phyloP scores from a whole-genome alignment of 2,888 invertebrate genomes.

The Tanypteryx hageni region DNA sequence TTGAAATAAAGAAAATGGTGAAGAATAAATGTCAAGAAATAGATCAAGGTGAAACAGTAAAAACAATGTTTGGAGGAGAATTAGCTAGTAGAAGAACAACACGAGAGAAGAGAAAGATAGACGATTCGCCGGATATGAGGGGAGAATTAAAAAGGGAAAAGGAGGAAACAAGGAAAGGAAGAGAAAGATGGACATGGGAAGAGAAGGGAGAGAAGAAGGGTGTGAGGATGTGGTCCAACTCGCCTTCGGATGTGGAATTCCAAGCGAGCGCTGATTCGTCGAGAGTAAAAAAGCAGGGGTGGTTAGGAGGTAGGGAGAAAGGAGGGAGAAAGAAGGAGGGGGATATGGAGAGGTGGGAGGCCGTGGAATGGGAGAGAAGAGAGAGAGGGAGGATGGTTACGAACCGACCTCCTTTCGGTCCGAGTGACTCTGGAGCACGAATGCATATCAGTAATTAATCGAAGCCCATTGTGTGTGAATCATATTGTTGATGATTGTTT shows the following conservation, averaged over 20 bases:
- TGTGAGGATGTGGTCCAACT: neutral
- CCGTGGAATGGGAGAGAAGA: neutral
- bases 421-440: neutral
- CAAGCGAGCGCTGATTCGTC: slow-evolving; percentile 50
- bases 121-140: neutral
- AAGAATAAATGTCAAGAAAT: no score
- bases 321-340: neutral
- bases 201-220: neutral
- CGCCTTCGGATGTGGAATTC: slow-evolving; percentile 28
- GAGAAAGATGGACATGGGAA: neutral
- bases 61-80: no score
- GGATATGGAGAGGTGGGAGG: neutral
- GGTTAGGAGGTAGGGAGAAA: neutral
- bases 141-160: neutral
- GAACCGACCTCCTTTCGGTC: neutral
- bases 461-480: neutral
- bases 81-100: neutral
- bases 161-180: neutral
- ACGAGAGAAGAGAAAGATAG: neutral
- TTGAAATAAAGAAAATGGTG: no score
- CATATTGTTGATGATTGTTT: no score
- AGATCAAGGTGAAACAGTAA: no score
- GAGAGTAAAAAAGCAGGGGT: slow-evolving; percentile 28
- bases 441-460: slow-evolving; percentile 13
- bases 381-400: no score